Conservation (phyloP, 2,113 vertebrate species). For the Ammodramus savannarum region DNA sequence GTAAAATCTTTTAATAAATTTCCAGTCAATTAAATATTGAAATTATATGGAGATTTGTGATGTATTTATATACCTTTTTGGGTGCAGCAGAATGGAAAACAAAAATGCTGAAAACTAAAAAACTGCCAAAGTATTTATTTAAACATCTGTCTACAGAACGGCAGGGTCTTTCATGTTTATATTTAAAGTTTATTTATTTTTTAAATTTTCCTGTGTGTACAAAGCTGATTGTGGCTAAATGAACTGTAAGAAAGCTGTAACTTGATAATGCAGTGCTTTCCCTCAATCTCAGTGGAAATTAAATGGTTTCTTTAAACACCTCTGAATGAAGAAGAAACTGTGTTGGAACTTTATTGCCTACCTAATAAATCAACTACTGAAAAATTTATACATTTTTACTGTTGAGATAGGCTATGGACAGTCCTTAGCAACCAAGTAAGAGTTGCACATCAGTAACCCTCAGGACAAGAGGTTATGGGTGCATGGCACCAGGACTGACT, state of each 20-base stretch:
- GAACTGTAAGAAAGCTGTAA: neutral
- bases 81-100: neutral
- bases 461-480: neutral
- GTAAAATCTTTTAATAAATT: neutral
- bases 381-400: neutral
- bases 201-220: neutral
- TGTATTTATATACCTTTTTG: neutral
- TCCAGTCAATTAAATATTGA: neutral
- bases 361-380: neutral
- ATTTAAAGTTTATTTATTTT: neutral
- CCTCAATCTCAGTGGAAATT: neutral
- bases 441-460: neutral
- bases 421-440: neutral
- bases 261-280: neutral
- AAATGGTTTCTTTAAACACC: neutral
- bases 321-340: neutral
- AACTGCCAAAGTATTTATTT: neutral
- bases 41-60: neutral
- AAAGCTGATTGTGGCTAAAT: neutral
- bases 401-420: neutral
- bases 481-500: neutral
- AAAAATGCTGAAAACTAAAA: neutral
- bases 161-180: neutral
- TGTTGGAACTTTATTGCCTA: neutral
- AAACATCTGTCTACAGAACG: neutral